phyloP scores from a whole-genome alignment of 1,140 invertebrate species.

The Drosophila setifemur region DNA sequence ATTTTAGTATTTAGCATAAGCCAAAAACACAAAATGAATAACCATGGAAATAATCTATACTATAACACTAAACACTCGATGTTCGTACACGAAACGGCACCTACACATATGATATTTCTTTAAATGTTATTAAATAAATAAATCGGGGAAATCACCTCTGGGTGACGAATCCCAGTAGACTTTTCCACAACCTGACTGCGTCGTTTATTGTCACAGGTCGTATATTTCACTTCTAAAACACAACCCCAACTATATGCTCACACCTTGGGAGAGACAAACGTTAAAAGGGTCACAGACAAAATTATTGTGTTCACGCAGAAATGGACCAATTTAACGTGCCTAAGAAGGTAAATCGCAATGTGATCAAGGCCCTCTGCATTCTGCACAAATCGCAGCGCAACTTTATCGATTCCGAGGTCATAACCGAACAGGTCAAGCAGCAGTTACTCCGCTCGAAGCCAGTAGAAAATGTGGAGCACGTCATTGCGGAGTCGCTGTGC shows the following conservation, averaged over 20 bases:
- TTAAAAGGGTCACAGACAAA: not conserved
- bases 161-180: conserved; percentile 1
- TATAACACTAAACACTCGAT: conserved; percentile 57
- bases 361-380: conserved; percentile 27
- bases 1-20: conserved; percentile 72
- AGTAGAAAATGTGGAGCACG: not conserved
- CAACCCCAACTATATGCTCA: too few relatives aligned
- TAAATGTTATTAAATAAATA: conserved; percentile 37
- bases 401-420: not conserved
- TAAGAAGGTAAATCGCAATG: conserved; percentile 34
- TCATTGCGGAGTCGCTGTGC: conserved; percentile 26
- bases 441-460: conserved; percentile 11
- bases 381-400: not conserved
- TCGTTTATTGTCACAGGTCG: not conserved
- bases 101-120: conserved; percentile 42
- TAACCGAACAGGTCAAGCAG: not conserved
- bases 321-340: conserved; percentile 35
- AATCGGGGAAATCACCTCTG: conserved; percentile 6
- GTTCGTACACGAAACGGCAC: conserved; percentile 40
- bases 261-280: not conserved
- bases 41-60: conserved; percentile 49
- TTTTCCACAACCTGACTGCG: conserved; percentile 4
- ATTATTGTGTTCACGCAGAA: not conserved
- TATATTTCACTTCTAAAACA: not conserved
- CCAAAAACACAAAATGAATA: conserved; percentile 50